phyloP scores from a whole-genome alignment of 2,888 invertebrate genomes.

The Timandra comae region DNA sequence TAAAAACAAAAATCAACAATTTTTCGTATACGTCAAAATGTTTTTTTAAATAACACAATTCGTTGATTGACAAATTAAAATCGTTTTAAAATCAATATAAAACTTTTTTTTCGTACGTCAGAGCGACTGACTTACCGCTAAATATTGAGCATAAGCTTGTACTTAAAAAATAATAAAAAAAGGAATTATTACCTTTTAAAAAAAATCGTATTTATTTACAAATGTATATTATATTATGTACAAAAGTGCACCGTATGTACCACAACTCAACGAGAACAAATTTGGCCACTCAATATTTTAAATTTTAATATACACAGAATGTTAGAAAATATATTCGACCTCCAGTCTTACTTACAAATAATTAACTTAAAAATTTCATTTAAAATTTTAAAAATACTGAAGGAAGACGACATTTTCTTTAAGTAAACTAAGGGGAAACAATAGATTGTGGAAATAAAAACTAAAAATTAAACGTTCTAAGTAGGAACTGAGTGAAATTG shows the following conservation, averaged over 20 bases:
- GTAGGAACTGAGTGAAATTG: conserved; percentile 72
- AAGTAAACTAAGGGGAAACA: conserved; percentile 27
- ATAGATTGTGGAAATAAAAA: conserved; percentile 44
- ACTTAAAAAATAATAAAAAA: conserved; percentile 54
- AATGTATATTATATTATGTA: conserved; percentile 71
- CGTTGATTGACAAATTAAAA: conserved; percentile 16
- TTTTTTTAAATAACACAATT: conserved; percentile 41
- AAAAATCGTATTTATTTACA: conserved; percentile 67
- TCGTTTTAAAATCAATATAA: conserved; percentile 13
- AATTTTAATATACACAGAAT: conserved; percentile 35
- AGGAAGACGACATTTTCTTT: conserved; percentile 60
- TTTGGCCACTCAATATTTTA: conserved; percentile 62
- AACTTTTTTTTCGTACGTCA: not conserved
- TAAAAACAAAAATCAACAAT: conserved; percentile 44
- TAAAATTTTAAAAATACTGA: conserved; percentile 30
- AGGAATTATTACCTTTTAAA: conserved; percentile 36
- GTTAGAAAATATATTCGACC: conserved; percentile 50
- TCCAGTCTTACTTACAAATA: conserved; percentile 30
- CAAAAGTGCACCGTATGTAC: conserved; percentile 48
- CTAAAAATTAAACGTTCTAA: conserved; percentile 65
- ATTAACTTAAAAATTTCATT: conserved; percentile 31
- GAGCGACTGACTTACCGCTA: conserved; percentile 16
- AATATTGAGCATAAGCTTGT: conserved; percentile 74
- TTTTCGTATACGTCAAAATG: conserved; percentile 71
- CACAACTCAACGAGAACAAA: conserved; percentile 32